Percentiles rank a stretch among this genome's conserved stretches.
Evolutionary conservation across 2,797 vertebrate genomes (phyloP).

Genomic region (Micrastur ruficollis): DNA sequence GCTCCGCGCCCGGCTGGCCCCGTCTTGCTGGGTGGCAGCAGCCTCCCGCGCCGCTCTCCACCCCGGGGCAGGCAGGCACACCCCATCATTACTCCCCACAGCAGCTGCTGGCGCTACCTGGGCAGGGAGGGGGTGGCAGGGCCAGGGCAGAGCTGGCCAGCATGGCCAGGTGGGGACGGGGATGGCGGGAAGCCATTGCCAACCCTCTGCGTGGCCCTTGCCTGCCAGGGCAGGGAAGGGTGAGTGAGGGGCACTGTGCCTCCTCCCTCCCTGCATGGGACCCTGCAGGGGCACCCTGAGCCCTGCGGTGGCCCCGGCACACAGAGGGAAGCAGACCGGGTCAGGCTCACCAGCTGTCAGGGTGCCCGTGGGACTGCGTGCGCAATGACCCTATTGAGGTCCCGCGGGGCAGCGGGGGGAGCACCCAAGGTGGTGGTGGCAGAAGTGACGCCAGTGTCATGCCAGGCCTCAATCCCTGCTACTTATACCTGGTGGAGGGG

Average conservation of each 20-base stretch:
- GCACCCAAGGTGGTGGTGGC: background rate
- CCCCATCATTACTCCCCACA: conserved; percentile 34
- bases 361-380: background rate
- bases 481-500: background rate
- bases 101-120: conserved; percentile 33
- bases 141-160: background rate
- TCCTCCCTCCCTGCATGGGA: background rate
- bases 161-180: background rate
- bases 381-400: conserved; percentile 36
- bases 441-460: conserved; percentile 9
- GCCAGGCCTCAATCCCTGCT: background rate
- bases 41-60: conserved; percentile 5
- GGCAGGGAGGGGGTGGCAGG: background rate
- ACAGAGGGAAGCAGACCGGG: background rate
- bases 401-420: background rate
- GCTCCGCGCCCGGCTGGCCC: conserved; percentile 40
- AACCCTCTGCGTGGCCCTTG: rapidly evolving
- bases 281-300: background rate
- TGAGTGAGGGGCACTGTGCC: background rate
- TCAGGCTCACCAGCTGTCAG: conserved; percentile 15
- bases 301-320: background rate
- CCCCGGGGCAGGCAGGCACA: conserved; percentile 6
- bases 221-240: no score
- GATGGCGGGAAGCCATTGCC: background rate
- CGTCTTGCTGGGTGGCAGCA: conserved; percentile 47